Percentiles rank a stretch among this genome's conserved stretches.
Evolutionary conservation across 53 echinoderm and acorn worm species (phyloP).

Genomic region (Arbacia lixula): DNA sequence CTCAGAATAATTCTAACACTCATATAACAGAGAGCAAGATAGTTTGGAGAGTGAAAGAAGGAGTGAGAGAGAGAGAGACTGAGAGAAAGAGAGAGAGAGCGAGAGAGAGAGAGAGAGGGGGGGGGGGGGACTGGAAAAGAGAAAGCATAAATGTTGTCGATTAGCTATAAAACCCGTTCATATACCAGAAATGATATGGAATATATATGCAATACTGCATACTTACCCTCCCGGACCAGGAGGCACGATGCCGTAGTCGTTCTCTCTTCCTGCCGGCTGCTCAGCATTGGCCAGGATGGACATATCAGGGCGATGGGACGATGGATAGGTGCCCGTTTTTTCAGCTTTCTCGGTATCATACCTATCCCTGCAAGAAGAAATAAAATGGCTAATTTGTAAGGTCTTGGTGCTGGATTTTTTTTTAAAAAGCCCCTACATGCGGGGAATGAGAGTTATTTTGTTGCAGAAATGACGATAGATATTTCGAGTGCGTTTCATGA

Average conservation of each 20-base stretch:
- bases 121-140: no score
- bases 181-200: no score
- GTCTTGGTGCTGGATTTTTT: no score
- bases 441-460: not conserved
- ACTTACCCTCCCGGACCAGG: slow-evolving; percentile 10
- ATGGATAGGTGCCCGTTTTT: slow-evolving; percentile 6
- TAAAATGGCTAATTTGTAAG: no score
- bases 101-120: not conserved
- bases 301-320: not conserved
- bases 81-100: not conserved
- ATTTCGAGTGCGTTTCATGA: not conserved
- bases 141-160: no score
- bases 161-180: no score
- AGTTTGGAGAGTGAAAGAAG: no score
- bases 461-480: not conserved
- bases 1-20: no score
- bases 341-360: slow-evolving; percentile 30
- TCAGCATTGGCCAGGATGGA: slow-evolving; percentile 10
- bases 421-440: not conserved
- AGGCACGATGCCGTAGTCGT: slow-evolving; percentile 20
- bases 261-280: slow-evolving; percentile 11
- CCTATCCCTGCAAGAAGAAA: not conserved
- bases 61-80: no score
- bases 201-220: no score
- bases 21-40: no score